Conservation (phyloP, 1,140 invertebrate genomes). For the Spodoptera litura region DNA sequence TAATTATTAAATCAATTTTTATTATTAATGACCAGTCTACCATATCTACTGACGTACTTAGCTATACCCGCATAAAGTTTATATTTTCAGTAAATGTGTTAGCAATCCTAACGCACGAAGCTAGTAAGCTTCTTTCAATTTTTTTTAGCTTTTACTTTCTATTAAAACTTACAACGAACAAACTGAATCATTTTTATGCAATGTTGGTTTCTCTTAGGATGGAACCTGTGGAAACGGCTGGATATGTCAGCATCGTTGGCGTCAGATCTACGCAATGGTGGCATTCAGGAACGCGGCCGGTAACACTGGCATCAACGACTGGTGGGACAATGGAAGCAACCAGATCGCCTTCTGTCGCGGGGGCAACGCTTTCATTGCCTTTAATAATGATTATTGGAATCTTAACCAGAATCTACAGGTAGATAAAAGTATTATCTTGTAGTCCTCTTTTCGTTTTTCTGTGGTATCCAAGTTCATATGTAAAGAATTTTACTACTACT, state of each 20-base stretch:
- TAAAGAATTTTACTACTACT: too few species aligned
- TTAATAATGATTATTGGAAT: constrained; percentile 88
- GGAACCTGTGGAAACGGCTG: constrained; percentile 92
- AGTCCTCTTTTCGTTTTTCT: background rate
- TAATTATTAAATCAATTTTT: background rate
- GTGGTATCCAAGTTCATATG: too few species aligned
- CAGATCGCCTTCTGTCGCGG: constrained; percentile 93
- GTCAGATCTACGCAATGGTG: constrained; percentile 93
- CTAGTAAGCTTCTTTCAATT: too few species aligned
- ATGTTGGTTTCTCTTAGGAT: constrained; percentile 74
- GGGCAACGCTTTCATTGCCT: constrained; percentile 89
- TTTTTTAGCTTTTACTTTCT: too few species aligned
- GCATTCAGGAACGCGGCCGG: constrained; percentile 89
- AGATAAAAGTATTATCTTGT: background rate
- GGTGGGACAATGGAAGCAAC: constrained; percentile 91
- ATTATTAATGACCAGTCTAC: background rate
- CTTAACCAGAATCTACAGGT: constrained; percentile 86
- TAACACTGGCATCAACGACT: constrained; percentile 86
- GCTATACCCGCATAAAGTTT: too few species aligned
- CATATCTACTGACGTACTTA: background rate
- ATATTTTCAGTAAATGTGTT: too few species aligned
- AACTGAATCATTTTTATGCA: too few species aligned
- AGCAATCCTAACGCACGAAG: too few species aligned
- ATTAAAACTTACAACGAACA: too few species aligned
- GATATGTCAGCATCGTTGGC: constrained; percentile 96